A percentile compares a stretch with the other conserved stretches of the same genome.
These are phyloP conservation scores for Epistrophe eligans DNA, from an alignment of 2,888 invertebrate species.

Conservation along the genomic window DNA sequence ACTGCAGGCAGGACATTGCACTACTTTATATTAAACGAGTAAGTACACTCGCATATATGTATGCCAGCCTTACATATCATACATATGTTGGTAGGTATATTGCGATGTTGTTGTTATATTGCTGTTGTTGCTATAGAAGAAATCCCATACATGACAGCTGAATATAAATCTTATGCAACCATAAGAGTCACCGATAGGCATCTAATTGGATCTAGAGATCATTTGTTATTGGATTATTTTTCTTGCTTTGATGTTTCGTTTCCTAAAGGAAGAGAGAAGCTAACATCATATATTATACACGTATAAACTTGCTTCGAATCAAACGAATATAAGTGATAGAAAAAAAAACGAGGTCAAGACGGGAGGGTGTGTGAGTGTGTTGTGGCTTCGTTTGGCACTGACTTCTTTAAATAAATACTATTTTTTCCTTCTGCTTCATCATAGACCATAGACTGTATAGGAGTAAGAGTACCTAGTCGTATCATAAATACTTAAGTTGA, in stretches of 20 bases:
- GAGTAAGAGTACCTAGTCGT: neutral
- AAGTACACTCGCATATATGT: neutral
- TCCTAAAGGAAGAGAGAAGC: conserved; percentile 14
- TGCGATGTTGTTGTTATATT: conserved; percentile 1
- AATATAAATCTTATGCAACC: conserved; percentile 63
- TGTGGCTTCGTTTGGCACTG: neutral
- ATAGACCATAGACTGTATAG: neutral
- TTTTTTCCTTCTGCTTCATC: neutral
- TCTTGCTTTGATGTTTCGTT: conserved; percentile 56
- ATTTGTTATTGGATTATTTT: conserved; percentile 75
- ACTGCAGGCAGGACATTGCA: conserved; percentile 73
- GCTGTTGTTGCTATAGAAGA: neutral
- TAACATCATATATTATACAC: neutral
- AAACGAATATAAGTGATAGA: neutral
- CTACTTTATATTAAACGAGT: conserved; percentile 48
- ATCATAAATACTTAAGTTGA: neutral
- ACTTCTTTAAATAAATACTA: conserved; percentile 16
- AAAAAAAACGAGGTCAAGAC: conserved; percentile 40
- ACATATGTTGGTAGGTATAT: neutral
- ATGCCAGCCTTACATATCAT: neutral
- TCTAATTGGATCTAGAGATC: conserved; percentile 74
- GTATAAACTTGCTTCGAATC: neutral
- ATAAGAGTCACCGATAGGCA: conserved; percentile 64
- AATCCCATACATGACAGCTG: conserved; percentile 63
- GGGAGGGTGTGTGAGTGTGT: neutral